Percentiles rank a stretch among this genome's conserved stretches.
Conservation (phyloP, 2,113 vertebrate genomes). For the Tachycineta bicolor region DNA sequence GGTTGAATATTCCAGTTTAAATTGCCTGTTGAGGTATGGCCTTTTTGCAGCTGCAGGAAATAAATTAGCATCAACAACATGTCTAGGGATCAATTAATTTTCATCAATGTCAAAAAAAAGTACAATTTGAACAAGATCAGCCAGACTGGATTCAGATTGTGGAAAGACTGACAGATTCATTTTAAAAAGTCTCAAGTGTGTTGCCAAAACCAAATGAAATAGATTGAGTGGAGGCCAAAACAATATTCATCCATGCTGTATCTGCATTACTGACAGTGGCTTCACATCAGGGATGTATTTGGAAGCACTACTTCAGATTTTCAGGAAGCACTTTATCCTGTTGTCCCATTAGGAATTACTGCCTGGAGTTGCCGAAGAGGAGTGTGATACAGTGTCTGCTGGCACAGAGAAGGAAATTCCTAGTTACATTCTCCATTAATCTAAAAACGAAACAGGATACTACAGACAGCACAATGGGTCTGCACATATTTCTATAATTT, state of each 20-base stretch:
- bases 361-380: background rate
- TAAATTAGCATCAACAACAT: background rate
- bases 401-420: background rate
- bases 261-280: background rate
- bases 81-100: slow-evolving; percentile 13
- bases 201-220: slow-evolving; percentile 31
- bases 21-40: background rate
- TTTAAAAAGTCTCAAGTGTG: background rate
- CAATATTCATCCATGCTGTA: background rate
- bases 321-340: background rate
- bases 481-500: background rate
- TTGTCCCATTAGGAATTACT: background rate
- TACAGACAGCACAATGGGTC: background rate
- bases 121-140: background rate
- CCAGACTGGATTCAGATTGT: background rate
- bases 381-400: background rate
- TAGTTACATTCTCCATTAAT: background rate
- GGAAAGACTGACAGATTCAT: background rate
- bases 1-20: background rate
- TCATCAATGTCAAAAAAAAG: background rate
- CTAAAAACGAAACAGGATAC: background rate
- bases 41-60: background rate
- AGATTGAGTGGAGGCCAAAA: background rate
- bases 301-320: background rate
- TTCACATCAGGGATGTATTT: background rate